Base-by-base conservation (phyloP, 2,888 invertebrate genomes). In the Carabus problematicus region DNA sequence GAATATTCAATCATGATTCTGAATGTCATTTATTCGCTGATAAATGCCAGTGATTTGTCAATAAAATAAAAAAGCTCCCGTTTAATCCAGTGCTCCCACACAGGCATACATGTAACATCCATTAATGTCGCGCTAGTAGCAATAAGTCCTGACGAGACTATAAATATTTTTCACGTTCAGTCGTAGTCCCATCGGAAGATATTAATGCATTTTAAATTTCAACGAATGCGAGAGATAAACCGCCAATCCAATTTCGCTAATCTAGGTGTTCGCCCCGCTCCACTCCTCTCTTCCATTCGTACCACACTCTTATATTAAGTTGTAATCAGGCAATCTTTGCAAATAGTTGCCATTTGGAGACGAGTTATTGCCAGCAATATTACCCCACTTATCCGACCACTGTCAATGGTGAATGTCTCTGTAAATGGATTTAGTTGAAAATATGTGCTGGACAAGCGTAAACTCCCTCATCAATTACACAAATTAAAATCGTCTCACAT, bases 321-420 rank as follows among this genome's bases (percentile, higher is more conserved):
- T 56, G 56, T 56, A 56, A 56, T 56, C 56, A 56, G 40, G 56
- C 56, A 56, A 56, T 29, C 56, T 18, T 56, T 18, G 56, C 56
- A 56, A 40, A 29, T 39, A 56, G n/a, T 56, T 40, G 56, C 29
- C 40, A 56, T 56, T 40, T 29, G 11, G 39, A 19, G 18, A 14
- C 16, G 29, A 29, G 29, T 29, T 29, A 29, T 45, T 12, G 45
- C 14, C 45, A 12, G 14, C 18, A 56, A 56, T 56, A 56, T 56
- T 39, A 12, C 56, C n/a, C n/a, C 56, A 56, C 56, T 56, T 56
- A 56, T 52, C 52, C 18, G 52, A 9, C 52, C 18, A 39, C 18
- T 56, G 29, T 19, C 39, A 56, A 40, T 56, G 12, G 8, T n/a
- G 19, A 55, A 9, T 56, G 29, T 40, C 56, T 18, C 56, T 18